phyloP scores from a whole-genome alignment of 2,113 vertebrate species.

The Chloropsis cyanopogon region DNA sequence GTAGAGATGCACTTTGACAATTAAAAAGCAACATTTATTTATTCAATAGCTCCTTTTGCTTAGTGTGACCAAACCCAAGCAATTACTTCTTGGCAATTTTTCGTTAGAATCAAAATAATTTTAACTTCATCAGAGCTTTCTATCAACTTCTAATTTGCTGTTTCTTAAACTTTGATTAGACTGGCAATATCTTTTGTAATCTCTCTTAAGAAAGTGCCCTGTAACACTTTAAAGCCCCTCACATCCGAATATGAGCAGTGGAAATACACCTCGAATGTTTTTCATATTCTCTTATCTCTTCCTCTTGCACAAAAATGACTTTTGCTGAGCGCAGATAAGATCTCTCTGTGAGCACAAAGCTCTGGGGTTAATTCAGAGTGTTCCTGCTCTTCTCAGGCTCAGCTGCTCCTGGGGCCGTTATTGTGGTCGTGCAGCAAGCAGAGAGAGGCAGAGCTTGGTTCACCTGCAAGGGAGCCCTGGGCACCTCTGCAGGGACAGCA shows the following conservation, averaged over 20 bases:
- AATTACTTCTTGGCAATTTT: neutral
- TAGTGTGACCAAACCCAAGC: neutral
- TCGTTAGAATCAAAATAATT: neutral
- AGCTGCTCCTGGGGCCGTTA: slow-evolving; percentile 76
- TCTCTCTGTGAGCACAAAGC: neutral
- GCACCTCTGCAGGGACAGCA: neutral
- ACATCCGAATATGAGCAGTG: neutral
- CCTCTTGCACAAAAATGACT: slow-evolving; percentile 28
- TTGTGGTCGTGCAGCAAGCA: slow-evolving; percentile 78
- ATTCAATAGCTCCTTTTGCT: neutral
- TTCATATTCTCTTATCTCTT: slow-evolving; percentile 39
- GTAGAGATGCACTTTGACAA: neutral
- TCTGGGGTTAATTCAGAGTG: neutral
- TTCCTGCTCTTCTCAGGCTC: slow-evolving; percentile 44
- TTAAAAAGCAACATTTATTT: neutral
- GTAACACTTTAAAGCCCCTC: neutral
- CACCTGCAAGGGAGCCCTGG: neutral
- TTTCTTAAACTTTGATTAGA: neutral
- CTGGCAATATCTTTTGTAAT: neutral
- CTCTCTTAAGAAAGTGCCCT: neutral
- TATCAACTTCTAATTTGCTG: neutral
- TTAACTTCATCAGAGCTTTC: neutral
- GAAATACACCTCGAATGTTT: neutral
- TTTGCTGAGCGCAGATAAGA: slow-evolving; percentile 33
- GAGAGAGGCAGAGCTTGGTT: neutral